Evolutionary conservation across 2,888 invertebrate species (phyloP).

Genomic region (Zelleria hepariella): DNA sequence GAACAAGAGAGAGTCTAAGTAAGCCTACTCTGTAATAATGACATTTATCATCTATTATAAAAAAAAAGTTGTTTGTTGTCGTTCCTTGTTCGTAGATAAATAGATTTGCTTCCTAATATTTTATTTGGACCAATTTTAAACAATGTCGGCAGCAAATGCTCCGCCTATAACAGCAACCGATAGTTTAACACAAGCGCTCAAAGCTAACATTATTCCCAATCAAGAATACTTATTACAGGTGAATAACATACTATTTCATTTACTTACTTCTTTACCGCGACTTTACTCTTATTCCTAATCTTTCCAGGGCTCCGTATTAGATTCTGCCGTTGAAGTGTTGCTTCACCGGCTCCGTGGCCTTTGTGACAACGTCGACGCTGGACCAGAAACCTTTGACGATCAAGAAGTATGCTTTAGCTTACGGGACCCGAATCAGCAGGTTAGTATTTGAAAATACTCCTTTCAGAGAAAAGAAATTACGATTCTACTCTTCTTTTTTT

Average conservation of each 20-base stretch:
- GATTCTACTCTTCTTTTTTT: too few species aligned
- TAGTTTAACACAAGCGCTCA: constrained; percentile 82
- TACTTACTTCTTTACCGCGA: background rate
- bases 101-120: too few species aligned
- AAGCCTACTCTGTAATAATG: too few species aligned
- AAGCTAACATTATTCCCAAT: constrained; percentile 90
- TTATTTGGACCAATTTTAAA: constrained; percentile 1
- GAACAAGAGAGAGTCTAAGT: too few species aligned
- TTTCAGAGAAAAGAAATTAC: background rate
- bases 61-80: too few species aligned
- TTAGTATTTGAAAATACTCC: constrained; percentile 18
- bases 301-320: constrained; percentile 90
- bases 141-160: constrained; percentile 45
- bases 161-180: constrained; percentile 80
- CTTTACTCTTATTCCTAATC: background rate
- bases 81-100: too few species aligned
- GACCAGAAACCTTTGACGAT: constrained; percentile 93
- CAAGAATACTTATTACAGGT: constrained; percentile 89
- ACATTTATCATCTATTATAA: too few species aligned
- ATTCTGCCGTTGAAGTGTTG: constrained; percentile 91
- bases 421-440: constrained; percentile 75
- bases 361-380: constrained; percentile 93
- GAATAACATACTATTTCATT: background rate
- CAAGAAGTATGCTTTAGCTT: constrained; percentile 93
- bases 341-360: constrained; percentile 91